These are phyloP conservation scores for Ailurus styani DNA, from an alignment of 2,113 vertebrate species.

Conservation along the genomic window DNA sequence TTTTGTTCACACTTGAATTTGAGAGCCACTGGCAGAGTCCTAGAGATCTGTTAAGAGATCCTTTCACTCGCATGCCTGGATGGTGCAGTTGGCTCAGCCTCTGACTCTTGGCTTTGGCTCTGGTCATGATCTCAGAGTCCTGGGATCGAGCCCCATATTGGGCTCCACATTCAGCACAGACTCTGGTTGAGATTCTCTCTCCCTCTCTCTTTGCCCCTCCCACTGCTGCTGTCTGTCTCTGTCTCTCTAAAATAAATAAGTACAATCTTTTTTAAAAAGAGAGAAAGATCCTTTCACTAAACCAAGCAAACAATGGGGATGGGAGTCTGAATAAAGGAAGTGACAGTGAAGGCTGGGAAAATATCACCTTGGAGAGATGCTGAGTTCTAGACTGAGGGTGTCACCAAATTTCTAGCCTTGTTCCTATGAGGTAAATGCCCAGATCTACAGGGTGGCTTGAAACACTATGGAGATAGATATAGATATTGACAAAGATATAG, in stretches of 20 bases:
- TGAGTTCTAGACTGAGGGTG: background rate
- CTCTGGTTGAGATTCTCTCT: background rate
- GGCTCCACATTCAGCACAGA: background rate
- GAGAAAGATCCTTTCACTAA: background rate
- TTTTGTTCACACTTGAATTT: background rate
- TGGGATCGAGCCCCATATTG: accelerated
- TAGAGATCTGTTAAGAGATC: background rate
- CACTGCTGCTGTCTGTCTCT: background rate
- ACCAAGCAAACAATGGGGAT: background rate
- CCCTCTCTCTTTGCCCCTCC: background rate
- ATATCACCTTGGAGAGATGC: background rate
- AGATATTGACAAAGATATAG: too few relatives aligned
- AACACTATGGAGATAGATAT: background rate
- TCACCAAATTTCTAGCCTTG: background rate
- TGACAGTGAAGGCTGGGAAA: background rate
- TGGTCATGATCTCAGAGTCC: background rate
- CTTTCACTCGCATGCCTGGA: background rate
- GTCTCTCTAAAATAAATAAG: background rate
- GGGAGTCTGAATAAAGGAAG: background rate
- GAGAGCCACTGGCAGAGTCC: background rate
- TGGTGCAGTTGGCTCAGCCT: background rate
- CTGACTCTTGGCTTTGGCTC: background rate
- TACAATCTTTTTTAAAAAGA: background rate
- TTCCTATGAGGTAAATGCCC: background rate
- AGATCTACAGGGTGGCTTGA: background rate